A percentile compares a stretch with the other conserved stretches of the same genome.
Evolutionary conservation across 2,888 invertebrate genomes (phyloP).

Genomic region (Chloroclysta siterata): DNA sequence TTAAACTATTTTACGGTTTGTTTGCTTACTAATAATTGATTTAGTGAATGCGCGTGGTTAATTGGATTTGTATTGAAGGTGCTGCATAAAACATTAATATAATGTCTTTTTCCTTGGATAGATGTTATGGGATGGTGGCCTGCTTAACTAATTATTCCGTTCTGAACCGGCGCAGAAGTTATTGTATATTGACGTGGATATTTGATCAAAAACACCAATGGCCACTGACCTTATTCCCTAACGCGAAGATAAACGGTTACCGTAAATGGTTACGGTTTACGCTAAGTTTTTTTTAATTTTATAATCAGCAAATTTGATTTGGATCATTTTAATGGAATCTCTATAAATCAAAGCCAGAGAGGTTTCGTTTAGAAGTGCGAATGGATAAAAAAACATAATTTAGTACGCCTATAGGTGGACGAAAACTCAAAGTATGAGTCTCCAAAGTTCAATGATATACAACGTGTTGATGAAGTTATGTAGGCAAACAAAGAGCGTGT

Average conservation of each 20-base stretch:
- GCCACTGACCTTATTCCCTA: not conserved
- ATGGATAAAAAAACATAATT: too few relatives aligned
- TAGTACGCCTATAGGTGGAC: too few relatives aligned
- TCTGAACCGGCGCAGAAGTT: not conserved
- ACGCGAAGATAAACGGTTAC: not conserved
- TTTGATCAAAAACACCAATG: not conserved
- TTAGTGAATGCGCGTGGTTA: conserved; percentile 43
- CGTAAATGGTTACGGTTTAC: too few relatives aligned
- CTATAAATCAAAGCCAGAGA: too few relatives aligned
- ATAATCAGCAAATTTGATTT: too few relatives aligned
- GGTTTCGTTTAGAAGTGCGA: too few relatives aligned
- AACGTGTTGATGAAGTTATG: too few relatives aligned
- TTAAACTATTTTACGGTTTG: conserved; percentile 64
- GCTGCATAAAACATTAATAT: conserved; percentile 27
- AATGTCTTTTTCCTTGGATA: conserved; percentile 14
- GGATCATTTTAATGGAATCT: too few relatives aligned
- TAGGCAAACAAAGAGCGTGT: too few relatives aligned
- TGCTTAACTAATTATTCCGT: conserved; percentile 1
- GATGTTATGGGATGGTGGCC: conserved; percentile 13
- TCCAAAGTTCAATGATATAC: too few relatives aligned
- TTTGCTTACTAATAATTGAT: conserved; percentile 51
- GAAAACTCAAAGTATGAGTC: too few relatives aligned
- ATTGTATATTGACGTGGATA: not conserved
- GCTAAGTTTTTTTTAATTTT: too few relatives aligned
- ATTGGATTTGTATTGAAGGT: conserved; percentile 28